Evolutionary conservation across 1,140 invertebrate species (phyloP), one percentile per base, ranked within the genome.

Genomic region (Lordiphosa clarofinis): DNA sequence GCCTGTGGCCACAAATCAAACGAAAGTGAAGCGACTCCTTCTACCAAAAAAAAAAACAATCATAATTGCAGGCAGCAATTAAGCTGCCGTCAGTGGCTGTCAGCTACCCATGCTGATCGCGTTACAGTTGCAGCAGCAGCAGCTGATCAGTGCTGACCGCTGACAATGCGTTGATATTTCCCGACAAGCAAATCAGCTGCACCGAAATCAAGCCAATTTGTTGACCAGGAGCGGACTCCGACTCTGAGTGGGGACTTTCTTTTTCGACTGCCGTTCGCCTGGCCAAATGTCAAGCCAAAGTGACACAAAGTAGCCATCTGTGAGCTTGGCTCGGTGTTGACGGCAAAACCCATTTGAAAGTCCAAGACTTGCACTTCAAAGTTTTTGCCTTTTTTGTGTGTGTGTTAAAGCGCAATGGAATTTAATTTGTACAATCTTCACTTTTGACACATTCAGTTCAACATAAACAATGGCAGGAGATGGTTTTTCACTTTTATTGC

Each of bases 101-200:
- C 72, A 71, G 75, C 75, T 79, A 79, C 75, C 62, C 75, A 74
- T 71, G 70, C 79, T 72, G 78, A 67, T 82, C 75, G 75, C 63
- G 76, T 81, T 81, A 76, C 75, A 81, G 70, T 76, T 76, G 52
- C 66, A 82, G 76, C 68, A 47, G 55, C 62, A 40, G 76, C 21
- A 24, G 19, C 24, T 6, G 50, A 49, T 59, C 46, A 42, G 36
- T 52, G 48, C 56, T 31, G 44, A 28, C 21, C 24, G 69, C 58
- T 84, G 78, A 84, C 78, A 84, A 84, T 84, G 78, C 78, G 78
- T 84, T 84, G 78, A 84, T 78, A 84, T 84, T 84, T 84, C 78
- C 78, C 78, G 78, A 84, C 78, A 84, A 84, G 56, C 76, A 82
- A 82, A 81, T 84, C 78, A 84, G 64, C 21, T 58, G 55, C 60